A percentile compares a stretch with the other conserved stretches of the same genome.
Conservation (phyloP, 1,140 invertebrate genomes). For the Drosophila eugracilis region DNA sequence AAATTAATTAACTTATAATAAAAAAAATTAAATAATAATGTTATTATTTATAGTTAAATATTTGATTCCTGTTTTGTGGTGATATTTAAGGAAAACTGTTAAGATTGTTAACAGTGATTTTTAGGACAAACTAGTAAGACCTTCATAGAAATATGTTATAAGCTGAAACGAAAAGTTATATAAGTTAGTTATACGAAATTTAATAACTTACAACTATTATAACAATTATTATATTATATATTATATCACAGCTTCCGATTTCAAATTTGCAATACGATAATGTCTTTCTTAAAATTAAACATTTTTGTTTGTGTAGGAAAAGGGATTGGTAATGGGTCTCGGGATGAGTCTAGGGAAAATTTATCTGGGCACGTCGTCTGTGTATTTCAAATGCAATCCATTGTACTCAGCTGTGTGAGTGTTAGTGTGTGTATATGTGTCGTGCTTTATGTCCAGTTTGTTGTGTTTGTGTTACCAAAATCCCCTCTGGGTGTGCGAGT, state of each 20-base stretch:
- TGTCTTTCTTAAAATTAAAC: background rate
- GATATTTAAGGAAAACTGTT: too few relatives aligned
- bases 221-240: too few relatives aligned
- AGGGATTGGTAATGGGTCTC: slow-evolving; percentile 3
- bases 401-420: slow-evolving; percentile 24
- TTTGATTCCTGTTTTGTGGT: too few relatives aligned
- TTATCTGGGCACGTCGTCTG: slow-evolving; percentile 72
- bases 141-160: too few relatives aligned
- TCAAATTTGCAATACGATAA: background rate
- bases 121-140: too few relatives aligned
- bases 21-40: background rate
- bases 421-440: slow-evolving; percentile 29
- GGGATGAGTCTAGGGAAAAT: slow-evolving; percentile 40
- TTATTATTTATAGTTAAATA: too few relatives aligned
- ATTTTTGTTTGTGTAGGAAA: slow-evolving; percentile 7
- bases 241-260: background rate
- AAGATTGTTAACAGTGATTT: too few relatives aligned
- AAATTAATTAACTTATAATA: background rate
- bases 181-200: too few relatives aligned
- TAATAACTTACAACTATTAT: too few relatives aligned
- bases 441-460: slow-evolving; percentile 73
- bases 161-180: too few relatives aligned
- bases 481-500: slow-evolving; percentile 28
- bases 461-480: slow-evolving; percentile 74
- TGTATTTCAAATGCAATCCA: slow-evolving; percentile 65